Percentiles rank a stretch among this genome's conserved stretches.
phyloP scores from a whole-genome alignment of 2,113 vertebrate species.

The Triplophysa rosa region DNA sequence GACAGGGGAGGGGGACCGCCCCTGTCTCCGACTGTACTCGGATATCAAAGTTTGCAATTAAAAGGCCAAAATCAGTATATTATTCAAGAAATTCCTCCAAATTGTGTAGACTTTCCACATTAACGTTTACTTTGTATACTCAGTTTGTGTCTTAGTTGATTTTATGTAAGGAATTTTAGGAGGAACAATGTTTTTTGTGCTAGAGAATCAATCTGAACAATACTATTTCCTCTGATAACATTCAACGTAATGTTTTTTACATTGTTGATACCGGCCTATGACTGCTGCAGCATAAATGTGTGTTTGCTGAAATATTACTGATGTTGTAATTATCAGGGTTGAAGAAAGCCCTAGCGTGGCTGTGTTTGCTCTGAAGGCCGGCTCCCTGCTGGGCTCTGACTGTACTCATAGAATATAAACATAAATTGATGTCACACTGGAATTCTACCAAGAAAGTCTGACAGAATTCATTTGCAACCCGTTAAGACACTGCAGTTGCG shows the following conservation, averaged over 20 bases:
- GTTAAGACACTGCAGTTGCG: not conserved
- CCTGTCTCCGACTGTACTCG: too few species aligned
- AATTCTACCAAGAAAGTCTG: slow-evolving; percentile 5
- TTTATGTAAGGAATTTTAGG: too few species aligned
- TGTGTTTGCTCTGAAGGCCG: slow-evolving; percentile 15
- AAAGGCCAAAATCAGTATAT: too few species aligned
- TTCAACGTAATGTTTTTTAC: not conserved
- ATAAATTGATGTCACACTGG: slow-evolving; percentile 30
- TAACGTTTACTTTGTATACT: too few species aligned
- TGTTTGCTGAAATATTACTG: slow-evolving; percentile 26
- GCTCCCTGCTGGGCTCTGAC: slow-evolving; percentile 27
- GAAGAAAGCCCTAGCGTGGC: not conserved
- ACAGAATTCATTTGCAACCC: not conserved
- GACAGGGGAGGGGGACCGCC: too few species aligned
- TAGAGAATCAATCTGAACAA: too few species aligned
- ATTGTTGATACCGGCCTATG: not conserved
- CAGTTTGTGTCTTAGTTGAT: too few species aligned
- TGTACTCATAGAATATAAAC: slow-evolving; percentile 17
- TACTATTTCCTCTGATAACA: not conserved
- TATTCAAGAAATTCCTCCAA: too few species aligned
- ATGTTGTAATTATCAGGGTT: slow-evolving; percentile 11
- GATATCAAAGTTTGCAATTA: too few species aligned
- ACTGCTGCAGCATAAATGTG: not conserved
- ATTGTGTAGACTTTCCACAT: too few species aligned
- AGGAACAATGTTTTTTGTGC: too few species aligned